Base-by-base conservation (phyloP, 2,888 invertebrate species). In the Cataglyphis rosenhaueri region DNA sequence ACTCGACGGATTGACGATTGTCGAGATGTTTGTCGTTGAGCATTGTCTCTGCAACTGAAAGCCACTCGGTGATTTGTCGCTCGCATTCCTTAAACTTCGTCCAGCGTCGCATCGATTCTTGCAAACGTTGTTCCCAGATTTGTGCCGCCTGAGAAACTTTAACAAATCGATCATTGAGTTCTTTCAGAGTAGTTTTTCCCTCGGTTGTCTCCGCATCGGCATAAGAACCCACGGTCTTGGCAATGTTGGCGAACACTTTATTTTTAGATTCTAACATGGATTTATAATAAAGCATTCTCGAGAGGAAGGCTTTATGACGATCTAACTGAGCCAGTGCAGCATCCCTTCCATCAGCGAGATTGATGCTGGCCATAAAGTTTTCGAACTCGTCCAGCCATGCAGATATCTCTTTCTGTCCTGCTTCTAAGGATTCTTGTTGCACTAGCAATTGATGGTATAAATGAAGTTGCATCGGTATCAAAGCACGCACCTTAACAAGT, bases 261-360 rank as follows among this genome's bases (percentile, higher is more conserved):
- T 98, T 98, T 95, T 98, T 98, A 93, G 98, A 98, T 92, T 99
- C 99, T 84, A 99, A 94, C 97, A 98, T 98, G 0, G 98, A 98
- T 91, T 98, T 98, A 95, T 98, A 98, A 95, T 98, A 98, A 0
- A 98, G 96, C 0, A 97, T 97, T 82, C 98, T 96, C 0, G 98
- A 97, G 95, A 99, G 98, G 95, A 98, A 98, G 12, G 96, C 96
- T 91, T 98, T 98, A 92, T 99, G 97, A 91, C 96, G 96, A 89
- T 98, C 98, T 74, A 98, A 95, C 86, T 97, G 97, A 41, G 96
- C 96, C 88, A 97, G 96, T 55, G 98, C 96, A 8, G 96, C 95
- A 89, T 98, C 97, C 82, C 97, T 97, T 86, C 96, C 96, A 3
- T 96, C 96, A 4, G 96, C 95, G 0, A 97, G 93, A 61, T 95